phyloP scores from a whole-genome alignment of 1,140 invertebrate genomes.

The Heliconius himera region DNA sequence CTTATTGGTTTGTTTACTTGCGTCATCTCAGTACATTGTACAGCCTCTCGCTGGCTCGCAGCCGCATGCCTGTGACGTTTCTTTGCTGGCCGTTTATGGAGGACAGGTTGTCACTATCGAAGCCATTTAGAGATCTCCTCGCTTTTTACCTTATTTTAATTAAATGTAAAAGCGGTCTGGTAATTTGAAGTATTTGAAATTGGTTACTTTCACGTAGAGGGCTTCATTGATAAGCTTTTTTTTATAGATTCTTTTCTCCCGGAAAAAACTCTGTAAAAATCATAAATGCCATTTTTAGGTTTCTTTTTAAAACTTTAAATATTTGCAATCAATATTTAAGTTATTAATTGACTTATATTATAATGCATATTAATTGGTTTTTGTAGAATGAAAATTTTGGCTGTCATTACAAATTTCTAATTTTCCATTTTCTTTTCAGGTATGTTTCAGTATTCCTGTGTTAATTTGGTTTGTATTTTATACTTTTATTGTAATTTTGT shows the following conservation, averaged over 20 bases:
- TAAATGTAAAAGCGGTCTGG: not conserved
- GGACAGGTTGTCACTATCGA: slow-evolving; percentile 6
- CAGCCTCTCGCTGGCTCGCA: not conserved
- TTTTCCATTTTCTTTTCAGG: slow-evolving; percentile 29
- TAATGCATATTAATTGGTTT: too few species aligned
- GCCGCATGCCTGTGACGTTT: slow-evolving; percentile 13
- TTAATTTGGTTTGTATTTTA: not conserved
- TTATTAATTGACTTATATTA: too few species aligned
- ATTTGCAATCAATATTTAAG: too few species aligned
- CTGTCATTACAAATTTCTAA: not conserved
- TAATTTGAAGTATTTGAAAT: not conserved
- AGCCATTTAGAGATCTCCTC: not conserved
- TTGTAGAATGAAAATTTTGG: too few species aligned
- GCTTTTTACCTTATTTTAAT: slow-evolving; percentile 5
- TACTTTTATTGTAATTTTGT: not conserved
- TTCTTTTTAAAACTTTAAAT: too few species aligned
- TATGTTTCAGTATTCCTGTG: slow-evolving; percentile 18
- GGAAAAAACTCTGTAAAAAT: too few species aligned
- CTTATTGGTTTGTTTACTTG: slow-evolving; percentile 4
- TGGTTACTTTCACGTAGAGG: not conserved
- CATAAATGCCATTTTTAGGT: too few species aligned
- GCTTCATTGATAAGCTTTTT: not conserved
- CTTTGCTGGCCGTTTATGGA: not conserved
- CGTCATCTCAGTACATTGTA: not conserved
- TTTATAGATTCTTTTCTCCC: not conserved